Conservation (phyloP, 2,113 vertebrate species). For the Rhagologus leucostigma region DNA sequence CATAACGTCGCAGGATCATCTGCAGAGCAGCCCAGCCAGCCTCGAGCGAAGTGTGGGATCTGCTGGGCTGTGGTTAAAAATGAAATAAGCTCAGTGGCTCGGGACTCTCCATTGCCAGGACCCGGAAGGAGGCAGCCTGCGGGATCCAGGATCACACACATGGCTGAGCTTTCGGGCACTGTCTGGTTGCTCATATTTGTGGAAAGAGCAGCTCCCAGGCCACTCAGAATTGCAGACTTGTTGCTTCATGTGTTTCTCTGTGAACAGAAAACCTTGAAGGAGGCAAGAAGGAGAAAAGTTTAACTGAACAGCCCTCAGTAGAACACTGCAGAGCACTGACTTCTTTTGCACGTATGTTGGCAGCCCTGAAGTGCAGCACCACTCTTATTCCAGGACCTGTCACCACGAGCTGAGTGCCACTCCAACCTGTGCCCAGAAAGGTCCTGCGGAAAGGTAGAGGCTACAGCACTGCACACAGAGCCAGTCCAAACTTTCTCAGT, state of each 20-base stretch:
- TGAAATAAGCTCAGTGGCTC: background rate
- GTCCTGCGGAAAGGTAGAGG: background rate
- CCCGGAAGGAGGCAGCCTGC: background rate
- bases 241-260: background rate
- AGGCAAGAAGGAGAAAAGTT: background rate
- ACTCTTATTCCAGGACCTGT: background rate
- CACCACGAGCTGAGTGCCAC: background rate
- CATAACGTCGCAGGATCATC: constrained; percentile 52
- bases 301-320: background rate
- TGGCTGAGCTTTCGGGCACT: background rate
- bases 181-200: background rate
- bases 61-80: background rate
- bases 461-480: background rate
- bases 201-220: background rate
- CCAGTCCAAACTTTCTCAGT: background rate
- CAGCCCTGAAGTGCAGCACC: background rate
- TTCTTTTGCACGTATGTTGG: rapidly evolving
- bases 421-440: background rate
- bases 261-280: background rate
- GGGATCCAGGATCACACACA: background rate
- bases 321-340: background rate
- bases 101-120: background rate
- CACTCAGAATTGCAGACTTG: background rate
- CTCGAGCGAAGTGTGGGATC: background rate
- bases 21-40: constrained; percentile 37